Evolutionary conservation across 2,888 invertebrate species (phyloP), one percentile per base, ranked within the genome.

Genomic region (Neoascia interrupta): DNA sequence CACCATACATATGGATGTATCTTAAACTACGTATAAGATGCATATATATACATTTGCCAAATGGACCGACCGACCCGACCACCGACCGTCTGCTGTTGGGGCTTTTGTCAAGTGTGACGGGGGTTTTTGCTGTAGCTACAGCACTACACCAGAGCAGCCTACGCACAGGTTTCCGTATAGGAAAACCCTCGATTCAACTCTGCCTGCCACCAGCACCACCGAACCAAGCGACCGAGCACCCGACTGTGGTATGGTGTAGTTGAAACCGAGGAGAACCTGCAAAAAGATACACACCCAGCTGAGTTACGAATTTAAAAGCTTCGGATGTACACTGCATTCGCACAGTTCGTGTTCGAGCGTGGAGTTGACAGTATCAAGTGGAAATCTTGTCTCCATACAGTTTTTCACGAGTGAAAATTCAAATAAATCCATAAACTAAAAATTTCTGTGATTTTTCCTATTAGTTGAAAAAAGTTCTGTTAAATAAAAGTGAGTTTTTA

Each of bases 221-320:
- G 37, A 49, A 19, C 49, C 28, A 28, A 10, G 36, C 56, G n/a
- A n/a, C n/a, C n/a, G n/a, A n/a, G n/a, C n/a, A n/a, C n/a, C 43
- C 63, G n/a, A n/a, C 45, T 3, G 26, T 6, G 6, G n/a, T 23
- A 28, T 11, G 19, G 11, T 19, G 19, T 28, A 43, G 11, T n/a
- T 41, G 47, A 53, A 60, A 61, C 37, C n/a, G 11, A 31, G 8
- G 31, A 31, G n/a, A 31, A 6, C 8, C 8, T 60, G 60, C 66
- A 54, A 58, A 72, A 66, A 61, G 73, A 73, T 73, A 79, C 73
- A 72, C 64, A 79, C 66, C 53, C 49, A 60, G 56, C 23, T 23
- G 43, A 60, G 47, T 47, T 16, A 51, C 51, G 60, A 34, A n/a
- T 79, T 68, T 79, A 79, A 79, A 79, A 79, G 79, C 79, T 79